Evolutionary conservation across 2,797 vertebrate genomes (phyloP).

Genomic region (Rhynchotus rufescens): DNA sequence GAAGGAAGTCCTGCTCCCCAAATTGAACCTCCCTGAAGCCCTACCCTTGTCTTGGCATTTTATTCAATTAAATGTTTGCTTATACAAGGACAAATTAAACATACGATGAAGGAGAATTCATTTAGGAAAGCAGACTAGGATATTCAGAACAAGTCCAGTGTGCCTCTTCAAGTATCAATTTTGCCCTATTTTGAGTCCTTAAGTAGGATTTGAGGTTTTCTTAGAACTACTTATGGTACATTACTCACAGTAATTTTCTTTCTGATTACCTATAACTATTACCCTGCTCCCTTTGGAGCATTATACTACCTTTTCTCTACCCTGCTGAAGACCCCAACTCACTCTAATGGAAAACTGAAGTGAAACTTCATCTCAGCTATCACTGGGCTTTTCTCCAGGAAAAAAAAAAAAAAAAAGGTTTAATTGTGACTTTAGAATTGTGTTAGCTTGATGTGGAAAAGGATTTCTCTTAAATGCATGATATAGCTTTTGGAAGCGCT

Average conservation of each 20-base stretch:
- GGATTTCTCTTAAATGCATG: not conserved
- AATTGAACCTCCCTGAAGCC: not conserved
- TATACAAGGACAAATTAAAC: not conserved
- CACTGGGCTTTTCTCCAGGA: not conserved
- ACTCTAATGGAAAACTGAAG: not conserved
- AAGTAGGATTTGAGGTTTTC: constrained; percentile 36
- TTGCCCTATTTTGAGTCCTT: constrained; percentile 20
- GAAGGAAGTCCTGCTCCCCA: not conserved
- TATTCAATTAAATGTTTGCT: not conserved
- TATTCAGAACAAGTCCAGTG: not conserved
- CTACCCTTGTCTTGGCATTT: not conserved
- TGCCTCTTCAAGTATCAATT: not conserved
- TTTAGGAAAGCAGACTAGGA: not conserved
- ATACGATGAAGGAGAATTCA: not conserved
- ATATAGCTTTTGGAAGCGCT: not conserved
- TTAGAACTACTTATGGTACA: not conserved
- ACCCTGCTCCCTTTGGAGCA: not conserved
- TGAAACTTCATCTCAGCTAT: not conserved
- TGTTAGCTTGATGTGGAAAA: not conserved
- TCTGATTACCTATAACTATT: not conserved
- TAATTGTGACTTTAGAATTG: not conserved
- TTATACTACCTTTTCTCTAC: not conserved
- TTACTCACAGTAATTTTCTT: not conserved
- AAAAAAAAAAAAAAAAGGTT: not conserved
- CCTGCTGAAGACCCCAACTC: not conserved